Percentiles rank a stretch among this genome's conserved stretches.
Evolutionary conservation across 2,113 vertebrate genomes (phyloP).

Genomic region (Calonectris borealis): DNA sequence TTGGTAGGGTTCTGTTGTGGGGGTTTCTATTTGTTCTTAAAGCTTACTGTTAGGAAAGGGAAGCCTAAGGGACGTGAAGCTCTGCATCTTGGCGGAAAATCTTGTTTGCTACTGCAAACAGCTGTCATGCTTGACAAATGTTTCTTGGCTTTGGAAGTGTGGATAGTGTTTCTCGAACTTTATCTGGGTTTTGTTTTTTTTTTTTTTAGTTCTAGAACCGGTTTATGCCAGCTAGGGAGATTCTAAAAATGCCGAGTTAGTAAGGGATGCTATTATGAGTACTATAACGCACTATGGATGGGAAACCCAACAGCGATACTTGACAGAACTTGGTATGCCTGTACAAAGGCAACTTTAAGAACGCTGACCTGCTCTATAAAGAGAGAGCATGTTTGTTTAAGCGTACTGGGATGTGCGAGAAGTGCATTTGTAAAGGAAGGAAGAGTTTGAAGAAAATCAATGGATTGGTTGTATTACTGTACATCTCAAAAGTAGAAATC

Average conservation of each 20-base stretch:
- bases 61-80: not conserved
- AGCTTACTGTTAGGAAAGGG: not conserved
- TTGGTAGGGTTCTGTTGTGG: not conserved
- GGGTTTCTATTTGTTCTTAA: not conserved
- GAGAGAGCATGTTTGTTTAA: no score
- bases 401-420: not conserved
- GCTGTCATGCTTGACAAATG: not conserved
- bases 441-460: not conserved
- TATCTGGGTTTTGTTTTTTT: no score
- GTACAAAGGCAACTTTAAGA: not conserved
- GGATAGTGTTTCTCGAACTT: not conserved
- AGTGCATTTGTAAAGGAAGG: not conserved
- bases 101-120: not conserved
- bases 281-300: not conserved
- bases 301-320: not conserved
- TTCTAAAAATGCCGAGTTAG: not conserved
- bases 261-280: not conserved
- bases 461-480: not conserved
- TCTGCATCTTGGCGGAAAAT: not conserved
- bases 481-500: not conserved
- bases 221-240: not conserved
- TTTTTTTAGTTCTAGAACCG: not conserved
- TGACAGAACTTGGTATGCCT: no score
- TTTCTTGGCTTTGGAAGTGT: not conserved
- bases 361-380: not conserved